Conservation (phyloP, 2,888 invertebrate genomes). For the Melanchra persicariae region DNA sequence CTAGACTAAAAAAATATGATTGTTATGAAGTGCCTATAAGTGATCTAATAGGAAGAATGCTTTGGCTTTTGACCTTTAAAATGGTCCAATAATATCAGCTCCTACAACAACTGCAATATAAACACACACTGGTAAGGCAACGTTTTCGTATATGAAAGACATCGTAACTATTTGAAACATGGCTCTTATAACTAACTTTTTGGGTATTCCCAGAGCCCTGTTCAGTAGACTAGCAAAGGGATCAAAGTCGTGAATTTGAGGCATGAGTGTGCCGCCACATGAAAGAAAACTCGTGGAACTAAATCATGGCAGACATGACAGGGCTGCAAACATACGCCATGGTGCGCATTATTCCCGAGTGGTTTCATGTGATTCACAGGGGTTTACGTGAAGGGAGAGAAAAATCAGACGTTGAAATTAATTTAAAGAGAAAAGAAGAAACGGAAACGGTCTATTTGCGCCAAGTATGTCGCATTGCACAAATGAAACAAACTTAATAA, state of each 20-base stretch:
- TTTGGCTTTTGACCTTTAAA: no score
- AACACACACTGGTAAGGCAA: no score
- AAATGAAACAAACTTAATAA: no score
- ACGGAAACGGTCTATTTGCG: no score
- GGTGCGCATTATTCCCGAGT: neutral
- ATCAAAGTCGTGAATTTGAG: constrained; percentile 28
- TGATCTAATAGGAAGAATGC: no score
- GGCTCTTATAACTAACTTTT: neutral
- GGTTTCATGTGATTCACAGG: no score
- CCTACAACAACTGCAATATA: neutral
- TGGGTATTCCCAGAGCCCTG: neutral
- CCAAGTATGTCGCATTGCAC: no score
- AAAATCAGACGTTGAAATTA: neutral
- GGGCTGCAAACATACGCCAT: neutral
- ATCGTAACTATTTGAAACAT: neutral
- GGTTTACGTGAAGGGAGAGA: neutral
- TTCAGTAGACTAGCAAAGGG: constrained; percentile 3
- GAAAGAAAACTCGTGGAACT: neutral
- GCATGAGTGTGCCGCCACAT: neutral
- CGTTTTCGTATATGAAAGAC: no score
- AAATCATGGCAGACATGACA: neutral
- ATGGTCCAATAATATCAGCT: no score
- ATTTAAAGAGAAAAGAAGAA: no score
- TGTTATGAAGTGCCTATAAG: no score
- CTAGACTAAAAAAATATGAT: no score